Conservation (phyloP, 2,113 vertebrate genomes). For the Scomber japonicus region DNA sequence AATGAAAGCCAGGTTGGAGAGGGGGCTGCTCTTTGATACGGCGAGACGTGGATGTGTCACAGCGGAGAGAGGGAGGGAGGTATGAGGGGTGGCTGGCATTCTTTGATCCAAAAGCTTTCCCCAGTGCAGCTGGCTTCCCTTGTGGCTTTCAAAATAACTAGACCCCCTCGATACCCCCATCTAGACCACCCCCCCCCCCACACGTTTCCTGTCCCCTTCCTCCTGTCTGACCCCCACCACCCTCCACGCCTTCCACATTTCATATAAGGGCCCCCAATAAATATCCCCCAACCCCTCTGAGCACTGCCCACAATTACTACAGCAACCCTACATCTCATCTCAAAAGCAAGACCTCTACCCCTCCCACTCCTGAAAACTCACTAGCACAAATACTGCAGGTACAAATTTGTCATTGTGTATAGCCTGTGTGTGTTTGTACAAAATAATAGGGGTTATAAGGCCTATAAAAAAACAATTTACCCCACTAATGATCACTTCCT, state of each 20-base stretch:
- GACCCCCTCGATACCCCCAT: constrained; percentile 62
- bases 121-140: constrained; percentile 79
- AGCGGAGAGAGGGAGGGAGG: constrained; percentile 42
- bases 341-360: constrained; percentile 31
- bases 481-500: constrained; percentile 73
- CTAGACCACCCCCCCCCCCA: constrained; percentile 49
- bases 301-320: constrained; percentile 63
- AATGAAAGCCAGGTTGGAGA: constrained; percentile 70
- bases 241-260: constrained; percentile 67
- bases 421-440: constrained; percentile 36
- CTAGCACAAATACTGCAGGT: constrained; percentile 35
- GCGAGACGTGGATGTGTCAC: constrained; percentile 65
- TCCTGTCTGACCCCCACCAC: constrained; percentile 68
- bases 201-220: constrained; percentile 72
- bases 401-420: constrained; percentile 37
- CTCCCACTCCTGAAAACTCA: constrained; percentile 13
- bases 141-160: constrained; percentile 79
- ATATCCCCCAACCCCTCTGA: constrained; percentile 67
- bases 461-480: constrained; percentile 67
- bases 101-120: constrained; percentile 81
- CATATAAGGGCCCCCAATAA: constrained; percentile 78
- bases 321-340: constrained; percentile 37
- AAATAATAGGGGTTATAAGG: constrained; percentile 50
- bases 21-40: constrained; percentile 57
- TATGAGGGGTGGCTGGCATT: constrained; percentile 64